A percentile compares a stretch with the other conserved stretches of the same genome.
Evolutionary conservation across 2,113 vertebrate species (phyloP).

Genomic region (Lynx canadensis): DNA sequence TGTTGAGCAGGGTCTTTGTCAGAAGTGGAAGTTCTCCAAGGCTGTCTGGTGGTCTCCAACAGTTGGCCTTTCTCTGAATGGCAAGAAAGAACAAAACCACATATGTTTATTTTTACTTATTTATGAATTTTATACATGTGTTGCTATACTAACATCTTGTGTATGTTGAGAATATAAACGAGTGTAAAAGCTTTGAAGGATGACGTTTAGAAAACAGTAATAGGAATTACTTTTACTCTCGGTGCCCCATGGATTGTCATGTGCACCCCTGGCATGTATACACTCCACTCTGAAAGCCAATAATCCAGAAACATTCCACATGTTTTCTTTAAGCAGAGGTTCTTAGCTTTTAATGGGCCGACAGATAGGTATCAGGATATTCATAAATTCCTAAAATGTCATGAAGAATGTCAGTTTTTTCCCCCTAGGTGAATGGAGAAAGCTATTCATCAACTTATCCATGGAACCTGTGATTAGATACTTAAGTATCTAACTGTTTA

Average conservation of each 20-base stretch:
- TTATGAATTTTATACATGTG: not conserved
- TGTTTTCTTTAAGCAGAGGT: not conserved
- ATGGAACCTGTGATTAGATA: not conserved
- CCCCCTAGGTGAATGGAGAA: not conserved
- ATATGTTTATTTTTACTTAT: slow-evolving; percentile 2
- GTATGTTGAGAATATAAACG: not conserved
- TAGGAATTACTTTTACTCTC: not conserved
- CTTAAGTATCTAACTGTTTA: not conserved
- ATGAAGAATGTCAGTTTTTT: not conserved
- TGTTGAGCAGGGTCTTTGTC: too few species aligned
- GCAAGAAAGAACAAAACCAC: not conserved
- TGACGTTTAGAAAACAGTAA: not conserved
- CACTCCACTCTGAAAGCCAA: not conserved
- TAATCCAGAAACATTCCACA: slow-evolving; percentile 7
- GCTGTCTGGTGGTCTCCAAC: not conserved
- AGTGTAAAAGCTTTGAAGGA: not conserved
- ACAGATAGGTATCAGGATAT: not conserved
- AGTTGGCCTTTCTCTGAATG: not conserved
- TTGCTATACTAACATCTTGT: not conserved
- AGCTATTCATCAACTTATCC: slow-evolving; percentile 22
- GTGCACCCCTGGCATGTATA: not conserved
- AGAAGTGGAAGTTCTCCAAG: not conserved
- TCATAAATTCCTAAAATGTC: slow-evolving; percentile 5
- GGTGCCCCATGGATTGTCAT: not conserved
- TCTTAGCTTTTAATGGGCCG: not conserved